Evolutionary conservation across 1,140 invertebrate species (phyloP).

Genomic region (Zeugodacus cucurbitae): DNA sequence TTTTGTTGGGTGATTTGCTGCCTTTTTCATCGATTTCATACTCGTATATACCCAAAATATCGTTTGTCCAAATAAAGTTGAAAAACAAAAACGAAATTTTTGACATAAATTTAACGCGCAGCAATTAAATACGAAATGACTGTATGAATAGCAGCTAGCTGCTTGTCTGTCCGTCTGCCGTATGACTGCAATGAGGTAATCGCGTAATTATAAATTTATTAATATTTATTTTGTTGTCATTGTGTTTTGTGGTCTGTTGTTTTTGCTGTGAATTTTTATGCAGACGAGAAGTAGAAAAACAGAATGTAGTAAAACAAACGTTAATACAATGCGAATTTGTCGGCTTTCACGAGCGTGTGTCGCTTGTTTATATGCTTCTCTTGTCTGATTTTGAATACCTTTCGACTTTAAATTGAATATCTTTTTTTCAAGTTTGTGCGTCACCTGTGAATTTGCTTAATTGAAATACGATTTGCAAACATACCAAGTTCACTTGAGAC

Average conservation of each 20-base stretch:
- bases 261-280: background rate
- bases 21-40: background rate
- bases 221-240: constrained; percentile 27
- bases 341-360: background rate
- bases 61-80: background rate
- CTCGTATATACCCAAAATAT: background rate
- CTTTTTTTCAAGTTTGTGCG: too few species aligned
- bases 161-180: background rate
- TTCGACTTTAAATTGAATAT: too few species aligned
- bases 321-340: background rate
- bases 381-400: too few species aligned
- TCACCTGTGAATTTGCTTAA: too few species aligned
- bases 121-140: background rate
- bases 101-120: background rate
- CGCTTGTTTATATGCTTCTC: background rate
- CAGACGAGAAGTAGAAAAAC: background rate
- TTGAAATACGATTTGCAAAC: background rate
- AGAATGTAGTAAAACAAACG: background rate
- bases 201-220: constrained; percentile 63
- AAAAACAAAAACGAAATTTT: background rate
- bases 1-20: background rate
- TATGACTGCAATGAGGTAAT: constrained; percentile 63
- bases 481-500: background rate
- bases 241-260: too few species aligned
- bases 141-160: background rate